Evolutionary conservation across 2,888 invertebrate genomes (phyloP).

Genomic region (Pyrrhia umbra): DNA sequence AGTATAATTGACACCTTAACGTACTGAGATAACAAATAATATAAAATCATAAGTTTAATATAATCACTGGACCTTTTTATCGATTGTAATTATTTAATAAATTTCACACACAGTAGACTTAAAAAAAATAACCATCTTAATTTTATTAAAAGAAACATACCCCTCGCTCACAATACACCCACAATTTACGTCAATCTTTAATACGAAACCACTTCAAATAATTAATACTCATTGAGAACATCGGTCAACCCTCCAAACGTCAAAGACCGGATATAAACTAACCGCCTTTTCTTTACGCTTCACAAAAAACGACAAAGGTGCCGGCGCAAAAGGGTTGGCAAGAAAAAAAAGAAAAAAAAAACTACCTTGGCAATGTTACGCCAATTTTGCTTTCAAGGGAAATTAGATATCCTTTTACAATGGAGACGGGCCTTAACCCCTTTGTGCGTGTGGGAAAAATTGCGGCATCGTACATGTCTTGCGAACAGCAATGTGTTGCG

Average conservation of each 20-base stretch:
- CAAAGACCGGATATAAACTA: slow-evolving; percentile 90
- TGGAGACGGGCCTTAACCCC: slow-evolving; percentile 81
- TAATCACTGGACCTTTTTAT: neutral
- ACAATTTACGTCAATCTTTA: slow-evolving; percentile 68
- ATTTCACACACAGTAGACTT: neutral
- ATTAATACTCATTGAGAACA: slow-evolving; percentile 87
- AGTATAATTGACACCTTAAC: too few species aligned
- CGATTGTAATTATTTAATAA: neutral
- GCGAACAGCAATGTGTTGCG: slow-evolving; percentile 67
- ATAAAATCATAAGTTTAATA: too few species aligned
- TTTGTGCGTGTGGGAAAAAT: slow-evolving; percentile 87
- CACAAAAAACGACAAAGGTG: slow-evolving; percentile 81
- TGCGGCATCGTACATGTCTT: slow-evolving; percentile 69
- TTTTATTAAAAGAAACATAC: slow-evolving; percentile 63
- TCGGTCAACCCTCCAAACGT: slow-evolving; percentile 85
- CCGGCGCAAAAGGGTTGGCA: slow-evolving; percentile 81
- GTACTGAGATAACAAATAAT: too few species aligned
- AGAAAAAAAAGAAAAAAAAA: slow-evolving; percentile 74
- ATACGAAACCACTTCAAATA: slow-evolving; percentile 86
- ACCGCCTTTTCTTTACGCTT: slow-evolving; percentile 90
- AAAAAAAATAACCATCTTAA: slow-evolving; percentile 25
- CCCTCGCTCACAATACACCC: slow-evolving; percentile 74
- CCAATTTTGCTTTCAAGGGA: slow-evolving; percentile 89
- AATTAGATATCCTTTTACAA: slow-evolving; percentile 90
- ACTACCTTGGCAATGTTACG: slow-evolving; percentile 86